phyloP scores from a whole-genome alignment of 1,140 invertebrate species.

The Heliconius eleuchia region DNA sequence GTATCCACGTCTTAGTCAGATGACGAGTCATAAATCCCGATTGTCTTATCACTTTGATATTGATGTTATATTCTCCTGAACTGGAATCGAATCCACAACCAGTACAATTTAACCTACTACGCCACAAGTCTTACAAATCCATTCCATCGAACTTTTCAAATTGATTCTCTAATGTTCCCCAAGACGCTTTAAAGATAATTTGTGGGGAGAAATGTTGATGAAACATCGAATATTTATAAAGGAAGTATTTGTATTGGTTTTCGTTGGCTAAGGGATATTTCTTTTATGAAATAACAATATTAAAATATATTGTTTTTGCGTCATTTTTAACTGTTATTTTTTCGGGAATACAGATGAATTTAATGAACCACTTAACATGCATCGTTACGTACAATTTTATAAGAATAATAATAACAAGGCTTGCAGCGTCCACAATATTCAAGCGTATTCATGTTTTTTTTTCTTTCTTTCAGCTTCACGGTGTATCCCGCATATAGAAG shows the following conservation, averaged over 20 bases:
- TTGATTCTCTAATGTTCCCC: constrained; percentile 6
- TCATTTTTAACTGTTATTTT: background rate
- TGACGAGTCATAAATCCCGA: too few relatives aligned
- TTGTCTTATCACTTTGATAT: too few relatives aligned
- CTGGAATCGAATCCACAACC: background rate
- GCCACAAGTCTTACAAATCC: background rate
- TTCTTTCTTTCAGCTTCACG: too few relatives aligned
- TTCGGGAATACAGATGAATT: background rate
- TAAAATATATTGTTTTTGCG: background rate
- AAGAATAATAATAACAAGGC: background rate
- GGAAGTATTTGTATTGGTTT: constrained; percentile 8
- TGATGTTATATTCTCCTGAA: too few relatives aligned
- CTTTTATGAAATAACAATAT: constrained; percentile 4
- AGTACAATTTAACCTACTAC: background rate
- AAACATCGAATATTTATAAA: constrained; percentile 7
- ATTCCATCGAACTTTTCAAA: background rate
- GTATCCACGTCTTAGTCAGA: too few relatives aligned
- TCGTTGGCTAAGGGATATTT: background rate
- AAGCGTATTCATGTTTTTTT: too few relatives aligned
- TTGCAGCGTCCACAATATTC: too few relatives aligned
- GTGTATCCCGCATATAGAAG: too few relatives aligned
- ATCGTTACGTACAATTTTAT: background rate
- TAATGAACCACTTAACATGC: constrained; percentile 6
- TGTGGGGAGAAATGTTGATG: background rate
- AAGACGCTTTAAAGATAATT: background rate